phyloP scores from a whole-genome alignment of 1,140 invertebrate species.

The Oryctes rhinoceros region DNA sequence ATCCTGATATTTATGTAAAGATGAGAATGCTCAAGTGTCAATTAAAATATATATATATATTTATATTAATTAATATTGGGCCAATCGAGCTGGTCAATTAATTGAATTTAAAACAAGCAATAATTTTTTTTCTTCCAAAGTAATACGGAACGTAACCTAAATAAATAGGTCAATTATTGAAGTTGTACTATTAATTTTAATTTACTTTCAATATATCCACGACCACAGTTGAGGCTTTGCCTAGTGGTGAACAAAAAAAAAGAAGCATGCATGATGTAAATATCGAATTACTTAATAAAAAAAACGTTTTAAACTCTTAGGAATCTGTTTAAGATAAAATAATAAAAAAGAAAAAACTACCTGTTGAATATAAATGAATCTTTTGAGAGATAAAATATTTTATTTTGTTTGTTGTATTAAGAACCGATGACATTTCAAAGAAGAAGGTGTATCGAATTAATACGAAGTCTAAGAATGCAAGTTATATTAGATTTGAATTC shows the following conservation, averaged over 20 bases:
- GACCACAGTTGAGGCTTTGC: constrained; percentile 4
- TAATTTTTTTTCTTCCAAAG: background rate
- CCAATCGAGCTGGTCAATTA: background rate
- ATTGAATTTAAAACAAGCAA: too few species aligned
- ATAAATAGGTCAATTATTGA: background rate
- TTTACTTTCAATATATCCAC: background rate
- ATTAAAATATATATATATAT: background rate
- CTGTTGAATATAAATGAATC: constrained; percentile 40
- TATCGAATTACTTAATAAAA: constrained; percentile 7
- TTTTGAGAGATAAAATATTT: constrained; percentile 39
- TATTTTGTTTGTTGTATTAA: constrained; percentile 33
- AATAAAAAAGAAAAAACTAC: constrained; percentile 15
- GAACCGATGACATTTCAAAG: background rate
- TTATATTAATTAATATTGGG: too few species aligned
- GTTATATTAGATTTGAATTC: constrained; percentile 27
- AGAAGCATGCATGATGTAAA: constrained; percentile 28
- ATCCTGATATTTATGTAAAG: background rate
- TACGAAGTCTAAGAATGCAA: constrained; percentile 30
- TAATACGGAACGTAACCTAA: background rate
- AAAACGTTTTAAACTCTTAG: constrained; percentile 7
- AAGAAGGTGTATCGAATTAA: background rate
- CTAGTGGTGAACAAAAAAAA: constrained; percentile 20
- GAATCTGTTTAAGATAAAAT: constrained; percentile 29
- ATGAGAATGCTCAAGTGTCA: background rate
- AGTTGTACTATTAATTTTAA: too few species aligned